Base-by-base conservation (phyloP, 2,797 vertebrate species). In the Hippocampus kuda region DNA sequence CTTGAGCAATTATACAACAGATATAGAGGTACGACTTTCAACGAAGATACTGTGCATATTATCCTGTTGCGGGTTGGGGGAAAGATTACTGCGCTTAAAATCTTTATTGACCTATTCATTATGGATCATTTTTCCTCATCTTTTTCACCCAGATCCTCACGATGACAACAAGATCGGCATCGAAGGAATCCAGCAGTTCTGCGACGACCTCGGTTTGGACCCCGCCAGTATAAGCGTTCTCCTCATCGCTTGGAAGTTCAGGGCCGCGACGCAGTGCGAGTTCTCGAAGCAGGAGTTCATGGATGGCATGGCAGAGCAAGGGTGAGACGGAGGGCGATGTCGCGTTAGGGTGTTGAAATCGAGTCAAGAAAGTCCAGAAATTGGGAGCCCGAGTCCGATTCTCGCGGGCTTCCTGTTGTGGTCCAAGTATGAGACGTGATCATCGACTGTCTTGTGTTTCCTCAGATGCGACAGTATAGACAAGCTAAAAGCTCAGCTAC, bases 81-180 rank as follows among this genome's bases (percentile, higher is more conserved):
- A 54, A 54, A 54, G 53, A 54, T 18, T n/a, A 7, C 49, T 22
- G 10, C 49, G 8, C 49, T 22, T 22, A 2, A 53, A 46, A 46
- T 4, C 6, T 51, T 51, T 51, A 12, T 24, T 24, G n/a, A 54
- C 12, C n/a, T 54, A 4, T 24, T 54, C 10, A 24, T 54, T 24
- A 15, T 13, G 11, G 41, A 63, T 30, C 1, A 13, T n/a, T 3
- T 67, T 15, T 13, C 15, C 18, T n/a, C n/a, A 7, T 42, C 51
- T 6, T 18, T 41, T 18, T 18, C 2, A 70, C 48, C 78, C 18
- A 98, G 96, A 99, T 89, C 95, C 96, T 85, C 95, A 96, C 72
- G 96, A 99, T 90, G 95, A 97, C 88, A 97, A 97, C 88, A 99
- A 99, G 90, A 99, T 99, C 34, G 96, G 96, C 76, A 95, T 99